These are phyloP conservation scores for Furnarius figulus DNA, from an alignment of 2,113 vertebrate species.

Conservation along the genomic window DNA sequence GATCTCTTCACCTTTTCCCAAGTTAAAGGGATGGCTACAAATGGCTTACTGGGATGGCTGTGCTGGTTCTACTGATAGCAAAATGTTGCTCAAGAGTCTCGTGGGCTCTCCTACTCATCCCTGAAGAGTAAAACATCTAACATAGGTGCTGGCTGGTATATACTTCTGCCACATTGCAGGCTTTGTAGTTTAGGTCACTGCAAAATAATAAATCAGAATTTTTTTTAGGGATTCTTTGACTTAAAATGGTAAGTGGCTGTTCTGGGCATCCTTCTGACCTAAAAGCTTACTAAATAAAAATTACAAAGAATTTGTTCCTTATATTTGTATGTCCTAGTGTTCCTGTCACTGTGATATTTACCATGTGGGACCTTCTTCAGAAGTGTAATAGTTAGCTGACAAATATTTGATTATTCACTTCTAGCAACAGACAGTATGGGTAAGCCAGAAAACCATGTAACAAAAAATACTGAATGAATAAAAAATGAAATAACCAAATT, in stretches of 20 bases:
- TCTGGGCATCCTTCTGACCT: slow-evolving; percentile 52
- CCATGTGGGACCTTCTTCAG: background rate
- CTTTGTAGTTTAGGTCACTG: background rate
- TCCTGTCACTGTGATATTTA: background rate
- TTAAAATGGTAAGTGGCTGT: background rate
- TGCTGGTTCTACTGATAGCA: background rate
- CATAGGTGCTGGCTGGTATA: background rate
- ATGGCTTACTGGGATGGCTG: background rate
- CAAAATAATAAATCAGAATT: background rate
- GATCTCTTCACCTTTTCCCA: background rate
- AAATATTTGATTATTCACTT: background rate
- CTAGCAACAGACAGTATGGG: background rate
- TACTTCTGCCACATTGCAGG: background rate
- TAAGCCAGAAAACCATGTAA: background rate
- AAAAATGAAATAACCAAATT: background rate
- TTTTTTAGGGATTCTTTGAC: background rate
- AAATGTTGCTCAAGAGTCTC: background rate
- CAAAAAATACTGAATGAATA: background rate
- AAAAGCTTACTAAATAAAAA: background rate
- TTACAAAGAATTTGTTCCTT: background rate
- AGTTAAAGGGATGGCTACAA: background rate
- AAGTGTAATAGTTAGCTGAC: background rate
- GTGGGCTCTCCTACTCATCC: background rate
- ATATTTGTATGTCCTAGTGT: background rate
- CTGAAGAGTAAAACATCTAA: background rate